A percentile compares a stretch with the other conserved stretches of the same genome.
Evolutionary conservation across 92 coral and sea anemone species (phyloP).

Genomic region (Diadumene lineata): DNA sequence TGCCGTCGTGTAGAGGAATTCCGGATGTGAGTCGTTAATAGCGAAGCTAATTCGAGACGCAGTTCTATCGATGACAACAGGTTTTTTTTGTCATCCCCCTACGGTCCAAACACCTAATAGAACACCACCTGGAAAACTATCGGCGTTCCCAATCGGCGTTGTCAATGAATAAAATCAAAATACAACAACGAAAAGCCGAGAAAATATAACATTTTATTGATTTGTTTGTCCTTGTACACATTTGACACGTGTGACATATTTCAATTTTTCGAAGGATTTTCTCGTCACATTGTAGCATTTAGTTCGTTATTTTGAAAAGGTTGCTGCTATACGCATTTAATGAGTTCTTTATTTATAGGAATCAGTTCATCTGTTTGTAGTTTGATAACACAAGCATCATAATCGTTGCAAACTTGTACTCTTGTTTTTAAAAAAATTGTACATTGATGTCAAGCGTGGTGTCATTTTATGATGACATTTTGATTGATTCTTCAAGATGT

Average conservation of each 20-base stretch:
- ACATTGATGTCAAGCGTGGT: too few relatives aligned
- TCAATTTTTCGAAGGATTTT: not conserved
- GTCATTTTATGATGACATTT: constrained; percentile 19
- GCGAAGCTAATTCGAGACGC: not conserved
- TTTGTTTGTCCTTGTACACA: not conserved
- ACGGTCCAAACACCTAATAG: constrained; percentile 28
- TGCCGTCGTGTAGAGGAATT: constrained; percentile 18
- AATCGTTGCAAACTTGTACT: not conserved
- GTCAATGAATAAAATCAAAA: constrained; percentile 34
- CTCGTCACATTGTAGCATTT: not conserved
- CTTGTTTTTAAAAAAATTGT: not conserved
- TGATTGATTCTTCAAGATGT: not conserved
- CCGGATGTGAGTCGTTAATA: constrained; percentile 21
- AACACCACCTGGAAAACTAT: constrained; percentile 33
- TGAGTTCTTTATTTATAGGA: constrained; percentile 22
- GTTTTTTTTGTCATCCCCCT: constrained; percentile 14
- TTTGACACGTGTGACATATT: constrained; percentile 2
- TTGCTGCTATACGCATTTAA: constrained; percentile 6
- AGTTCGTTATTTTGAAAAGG: not conserved
- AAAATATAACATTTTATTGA: not conserved
- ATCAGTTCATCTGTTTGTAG: constrained; percentile 14
- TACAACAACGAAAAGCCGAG: constrained; percentile 3
- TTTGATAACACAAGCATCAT: not conserved
- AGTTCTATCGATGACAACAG: constrained; percentile 1
- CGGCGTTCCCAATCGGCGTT: constrained; percentile 43